A percentile compares a stretch with the other conserved stretches of the same genome.
These are phyloP conservation scores for Quadroppia sp. DNA, from an alignment of 2,888 invertebrate genomes.

Conservation along the genomic window DNA sequence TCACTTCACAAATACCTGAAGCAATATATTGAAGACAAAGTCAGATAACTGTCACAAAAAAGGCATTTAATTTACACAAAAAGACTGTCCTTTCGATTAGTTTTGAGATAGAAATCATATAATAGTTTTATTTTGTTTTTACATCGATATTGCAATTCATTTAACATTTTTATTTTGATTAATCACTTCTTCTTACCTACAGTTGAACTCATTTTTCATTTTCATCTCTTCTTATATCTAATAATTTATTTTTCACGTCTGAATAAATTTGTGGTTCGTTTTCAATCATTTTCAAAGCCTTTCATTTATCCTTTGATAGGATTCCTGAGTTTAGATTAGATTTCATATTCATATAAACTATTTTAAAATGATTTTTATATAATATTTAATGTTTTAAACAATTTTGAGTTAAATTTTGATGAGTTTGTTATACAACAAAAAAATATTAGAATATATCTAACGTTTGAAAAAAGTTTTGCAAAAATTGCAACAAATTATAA, in stretches of 20 bases:
- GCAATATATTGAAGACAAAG: neutral
- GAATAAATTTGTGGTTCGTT: neutral
- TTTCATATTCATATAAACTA: no score
- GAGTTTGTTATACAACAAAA: no score
- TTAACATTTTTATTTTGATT: slow-evolving; percentile 17
- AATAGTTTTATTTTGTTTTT: slow-evolving; percentile 1
- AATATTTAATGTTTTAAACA: no score
- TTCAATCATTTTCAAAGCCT: neutral
- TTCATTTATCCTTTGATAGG: no score
- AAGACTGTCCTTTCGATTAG: neutral
- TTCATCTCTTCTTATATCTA: neutral
- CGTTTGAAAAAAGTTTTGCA: no score
- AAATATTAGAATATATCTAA: no score
- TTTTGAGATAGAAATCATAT: neutral
- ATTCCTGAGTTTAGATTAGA: no score
- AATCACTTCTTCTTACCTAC: neutral
- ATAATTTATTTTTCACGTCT: slow-evolving; percentile 11
- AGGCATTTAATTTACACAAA: neutral
- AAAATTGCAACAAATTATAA: no score
- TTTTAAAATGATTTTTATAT: no score
- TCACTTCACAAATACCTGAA: neutral
- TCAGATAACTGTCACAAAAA: slow-evolving; percentile 7
- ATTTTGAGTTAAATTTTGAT: no score
- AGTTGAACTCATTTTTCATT: neutral
- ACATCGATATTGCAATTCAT: slow-evolving; percentile 2